Base-by-base conservation (phyloP, 2,113 vertebrate genomes). In the Erpornis zantholeuca region DNA sequence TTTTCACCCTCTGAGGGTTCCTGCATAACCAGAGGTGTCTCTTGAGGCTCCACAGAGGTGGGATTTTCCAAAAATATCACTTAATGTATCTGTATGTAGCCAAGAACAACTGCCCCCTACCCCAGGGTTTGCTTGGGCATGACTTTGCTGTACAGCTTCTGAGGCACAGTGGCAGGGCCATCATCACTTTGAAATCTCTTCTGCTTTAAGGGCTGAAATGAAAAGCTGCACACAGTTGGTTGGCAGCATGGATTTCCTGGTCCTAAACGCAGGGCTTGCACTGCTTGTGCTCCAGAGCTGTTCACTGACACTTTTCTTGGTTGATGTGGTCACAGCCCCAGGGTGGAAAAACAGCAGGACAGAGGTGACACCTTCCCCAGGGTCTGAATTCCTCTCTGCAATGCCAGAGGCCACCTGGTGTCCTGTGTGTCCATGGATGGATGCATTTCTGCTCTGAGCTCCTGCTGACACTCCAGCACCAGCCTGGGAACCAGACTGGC, bases 81-180 rank as follows among this genome's bases (percentile, higher is more conserved):
- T 76, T 27, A 44, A 13, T 44, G 35, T 21, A 40, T 38, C 35
- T 10, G 23, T 8, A 10, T 14, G 21, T 5, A 29, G 27, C 47
- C 44, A 64, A 68, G 63, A 80, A 54, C 27, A 54, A 24, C 28
- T 44, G 20, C 8, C 21, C 15, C 13, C 17, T 69, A 17, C 53
- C 23, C n/a, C 40, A 49, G 40, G 64, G 13, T 25, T 2, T 60
- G 33, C 71, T 75, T 0, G 0, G 33, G 35, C 9, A 2, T 13
- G 27, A 22, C 35, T 83, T 81, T 63, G 65, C 57, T 59, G 23
- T 29, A 45, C 79, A 44, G 49, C 53, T 80, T 60, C 71, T 54
- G 21, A 21, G 33, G 25, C 29, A 81, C 11, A 4, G 36, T 40
- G 44, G 44, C 15, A 40, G 59, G 14, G 65, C 24, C 56, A 77